phyloP scores from a whole-genome alignment of 2,113 vertebrate genomes.

The Trematocara macrostoma region DNA sequence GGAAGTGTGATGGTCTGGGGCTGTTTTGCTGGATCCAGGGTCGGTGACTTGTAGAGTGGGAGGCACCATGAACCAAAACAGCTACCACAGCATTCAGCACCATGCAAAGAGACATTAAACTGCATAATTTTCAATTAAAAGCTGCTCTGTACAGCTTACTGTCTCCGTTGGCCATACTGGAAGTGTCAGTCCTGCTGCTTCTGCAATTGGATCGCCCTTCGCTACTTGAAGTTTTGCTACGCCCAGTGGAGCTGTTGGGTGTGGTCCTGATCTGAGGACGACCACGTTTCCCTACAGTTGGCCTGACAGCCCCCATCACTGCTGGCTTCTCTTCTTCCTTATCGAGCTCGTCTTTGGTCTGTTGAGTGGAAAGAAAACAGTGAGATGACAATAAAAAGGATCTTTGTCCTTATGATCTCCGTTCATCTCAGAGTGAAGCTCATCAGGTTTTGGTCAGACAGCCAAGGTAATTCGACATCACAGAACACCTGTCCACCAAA shows the following conservation, averaged over 20 bases:
- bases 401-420: not conserved
- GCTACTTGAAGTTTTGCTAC: slow-evolving; percentile 75
- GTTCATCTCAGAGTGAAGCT: not conserved
- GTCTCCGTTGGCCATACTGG: slow-evolving; percentile 75
- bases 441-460: not conserved
- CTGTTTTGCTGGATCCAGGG: not conserved
- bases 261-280: slow-evolving; percentile 87
- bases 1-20: no score
- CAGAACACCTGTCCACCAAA: not conserved
- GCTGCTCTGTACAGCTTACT: slow-evolving; percentile 45
- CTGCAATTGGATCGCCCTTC: slow-evolving; percentile 79
- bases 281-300: slow-evolving; percentile 75
- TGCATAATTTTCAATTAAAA: no score
- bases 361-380: not conserved
- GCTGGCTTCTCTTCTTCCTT: slow-evolving; percentile 85
- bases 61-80: not conserved
- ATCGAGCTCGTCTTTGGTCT: slow-evolving; percentile 79
- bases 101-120: not conserved
- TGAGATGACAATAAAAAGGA: not conserved
- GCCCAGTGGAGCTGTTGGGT: slow-evolving; percentile 71
- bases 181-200: slow-evolving; percentile 50
- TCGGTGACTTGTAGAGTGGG: not conserved
- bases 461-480: not conserved
- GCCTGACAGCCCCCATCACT: slow-evolving; percentile 63
- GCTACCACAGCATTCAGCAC: not conserved